Base-by-base conservation (phyloP, 2,797 vertebrate species). In the Premnoplex brunnescens region DNA sequence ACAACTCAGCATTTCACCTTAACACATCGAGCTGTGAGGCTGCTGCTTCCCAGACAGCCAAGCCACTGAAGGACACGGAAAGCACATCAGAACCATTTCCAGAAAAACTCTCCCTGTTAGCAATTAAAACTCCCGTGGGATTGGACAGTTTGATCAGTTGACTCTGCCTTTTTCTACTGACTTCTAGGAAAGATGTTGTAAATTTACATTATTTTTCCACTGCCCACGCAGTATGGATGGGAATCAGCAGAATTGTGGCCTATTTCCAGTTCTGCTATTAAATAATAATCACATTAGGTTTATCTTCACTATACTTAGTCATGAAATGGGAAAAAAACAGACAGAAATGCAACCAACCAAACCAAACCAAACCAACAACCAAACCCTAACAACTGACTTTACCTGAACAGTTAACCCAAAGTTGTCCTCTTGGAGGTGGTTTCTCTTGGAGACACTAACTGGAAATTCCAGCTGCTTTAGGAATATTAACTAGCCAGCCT, bases 21-120 rank as follows among this genome's bases (percentile, higher is more conserved):
- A 32, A 78, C 12, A n/a, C 0, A 0, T 2, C 3, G 1, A 56
- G 39, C 22, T 71, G 20, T 1, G 2, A 82, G 23, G 30, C 43
- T 76, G 74, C 63, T 69, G 54, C 58, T 87, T 71, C 43, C n/a
- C 0, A 39, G 22, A 32, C 41, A 71, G 14, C 36, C 87, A 88
- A 87, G 52, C 14, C 32, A 77, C 9, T 6, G 17, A 27, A 63
- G 51, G 48, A 69, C 30, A 34, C 20, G 44, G 27, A 85, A 68
- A 7, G n/a, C 17, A 12, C 15, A 73, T 32, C 46, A 51, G 6
- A 79, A 39, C n/a, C 39, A 48, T 32, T 76, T 85, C 51, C 59
- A 89, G 37, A 64, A 32, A 75, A 81, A 43, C 30, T 27, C 9
- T 4, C 39, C 52, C 41, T 55, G 23, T 41, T 34, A 54, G 28